Conservation (phyloP, 1,140 invertebrate species). For the Apis laboriosa region DNA sequence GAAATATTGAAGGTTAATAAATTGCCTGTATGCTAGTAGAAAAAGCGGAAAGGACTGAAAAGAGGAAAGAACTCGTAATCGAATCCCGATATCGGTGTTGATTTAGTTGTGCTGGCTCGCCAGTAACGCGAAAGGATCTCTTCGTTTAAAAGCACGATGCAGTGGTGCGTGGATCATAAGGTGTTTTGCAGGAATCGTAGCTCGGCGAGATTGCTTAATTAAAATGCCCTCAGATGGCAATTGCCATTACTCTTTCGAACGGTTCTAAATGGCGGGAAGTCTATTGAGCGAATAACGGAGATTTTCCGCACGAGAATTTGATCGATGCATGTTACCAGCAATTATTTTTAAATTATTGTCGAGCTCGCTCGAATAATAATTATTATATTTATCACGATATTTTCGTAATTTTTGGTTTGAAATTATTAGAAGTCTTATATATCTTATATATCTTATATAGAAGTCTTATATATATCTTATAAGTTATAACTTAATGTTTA, state of each 20-base stretch:
- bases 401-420: no score
- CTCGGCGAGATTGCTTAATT: slow-evolving; percentile 26
- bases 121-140: slow-evolving; percentile 42
- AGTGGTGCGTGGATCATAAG: slow-evolving; percentile 5
- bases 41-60: no score
- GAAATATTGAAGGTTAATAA: background rate
- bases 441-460: no score
- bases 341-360: background rate
- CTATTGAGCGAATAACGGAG: background rate
- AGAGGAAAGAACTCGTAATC: slow-evolving; percentile 1
- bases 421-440: no score
- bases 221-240: slow-evolving; percentile 45
- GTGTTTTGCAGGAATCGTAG: slow-evolving; percentile 20
- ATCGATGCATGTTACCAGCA: no score
- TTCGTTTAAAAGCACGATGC: slow-evolving; percentile 12
- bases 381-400: background rate
- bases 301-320: background rate
- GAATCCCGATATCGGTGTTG: slow-evolving; percentile 14
- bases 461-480: no score
- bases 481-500: no score
- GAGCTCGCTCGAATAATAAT: background rate
- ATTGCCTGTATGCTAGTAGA: background rate
- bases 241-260: slow-evolving; percentile 22
- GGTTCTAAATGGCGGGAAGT: background rate
- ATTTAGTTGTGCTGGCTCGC: slow-evolving; percentile 34